Evolutionary conservation across 2,888 invertebrate genomes (phyloP), one percentile per base, ranked within the genome.

Genomic region (Xylocampa areola): DNA sequence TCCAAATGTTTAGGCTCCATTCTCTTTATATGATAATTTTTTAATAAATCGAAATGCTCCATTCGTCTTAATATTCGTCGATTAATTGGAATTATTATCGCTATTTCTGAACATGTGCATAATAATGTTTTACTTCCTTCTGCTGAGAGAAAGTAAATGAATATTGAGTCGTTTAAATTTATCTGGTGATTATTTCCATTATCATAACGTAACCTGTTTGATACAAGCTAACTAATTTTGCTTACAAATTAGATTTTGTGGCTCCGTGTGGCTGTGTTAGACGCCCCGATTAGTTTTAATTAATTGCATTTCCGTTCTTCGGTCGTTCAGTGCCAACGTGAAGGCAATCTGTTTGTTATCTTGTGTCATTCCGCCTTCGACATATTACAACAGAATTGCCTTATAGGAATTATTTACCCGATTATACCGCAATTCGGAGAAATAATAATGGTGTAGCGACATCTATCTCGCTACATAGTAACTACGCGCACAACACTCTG

Each of bases 341-440:
- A 32, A 40, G 7, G 17, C 54, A 36, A 60, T 50, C 37, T 54
- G 39, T 43, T 41, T 52, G 30, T 52, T 52, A 64, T 54, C 60
- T 50, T 50, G 47, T 53, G 37, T 33, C 36, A 50, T 43, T 36
- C 41, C 23, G 32, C 6, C 27, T 55, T 32, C 30, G 25, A 23
- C 13, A 7, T 37, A 11, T 32, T 25, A 17, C 30, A 33, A 39
- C 53, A n/a, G 47, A 61, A 33, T n/a, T 30, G 29, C 13, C 25
- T 39, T 63, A 48, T 55, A 7, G 21, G 19, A 25, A 41, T 61
- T 45, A n/a, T 19, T 63, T 33, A 39, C 29, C 32, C 37, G 14
- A 29, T 37, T 47, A 47, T 29, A 21, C 2, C 2, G 5, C 17
- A 23, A 23, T 14, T 62, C 27, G 47, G 37, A 43, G 33, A n/a